phyloP scores from a whole-genome alignment of 1,140 invertebrate genomes.

The Pogonomyrmex barbatus region DNA sequence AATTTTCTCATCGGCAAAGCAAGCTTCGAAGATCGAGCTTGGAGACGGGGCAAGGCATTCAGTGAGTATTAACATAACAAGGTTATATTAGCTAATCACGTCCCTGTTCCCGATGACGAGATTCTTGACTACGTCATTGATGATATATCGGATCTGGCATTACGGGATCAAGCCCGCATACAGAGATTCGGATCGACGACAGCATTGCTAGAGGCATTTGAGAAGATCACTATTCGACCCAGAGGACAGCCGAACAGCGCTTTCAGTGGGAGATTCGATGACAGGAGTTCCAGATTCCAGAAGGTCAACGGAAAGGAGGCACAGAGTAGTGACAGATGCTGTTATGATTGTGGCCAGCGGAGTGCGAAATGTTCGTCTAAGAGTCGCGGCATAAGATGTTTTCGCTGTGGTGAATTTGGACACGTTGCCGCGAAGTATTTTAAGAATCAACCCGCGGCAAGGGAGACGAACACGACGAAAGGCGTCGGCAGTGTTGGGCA shows the following conservation, averaged over 20 bases:
- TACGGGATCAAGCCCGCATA: background rate
- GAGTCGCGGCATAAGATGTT: background rate
- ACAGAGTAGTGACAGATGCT: background rate
- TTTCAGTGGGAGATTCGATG: background rate
- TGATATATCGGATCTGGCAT: background rate
- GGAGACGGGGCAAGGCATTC: background rate
- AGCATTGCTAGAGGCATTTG: background rate
- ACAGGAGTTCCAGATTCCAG: background rate
- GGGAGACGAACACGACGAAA: too few relatives aligned
- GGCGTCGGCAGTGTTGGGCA: too few relatives aligned
- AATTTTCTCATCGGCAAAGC: background rate
- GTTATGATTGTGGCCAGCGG: background rate
- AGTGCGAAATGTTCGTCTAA: background rate
- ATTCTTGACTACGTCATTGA: background rate
- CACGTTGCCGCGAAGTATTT: background rate
- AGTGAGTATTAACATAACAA: background rate
- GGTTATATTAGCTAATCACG: background rate
- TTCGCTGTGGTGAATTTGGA: background rate
- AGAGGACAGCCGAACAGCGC: background rate
- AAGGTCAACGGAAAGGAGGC: too few relatives aligned
- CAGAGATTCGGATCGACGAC: background rate
- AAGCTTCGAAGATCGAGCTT: background rate
- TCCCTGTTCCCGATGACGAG: background rate
- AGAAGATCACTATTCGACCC: background rate
- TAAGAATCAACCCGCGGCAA: background rate